Conservation (phyloP, 2,113 vertebrate genomes). For the Pluvialis apricaria region DNA sequence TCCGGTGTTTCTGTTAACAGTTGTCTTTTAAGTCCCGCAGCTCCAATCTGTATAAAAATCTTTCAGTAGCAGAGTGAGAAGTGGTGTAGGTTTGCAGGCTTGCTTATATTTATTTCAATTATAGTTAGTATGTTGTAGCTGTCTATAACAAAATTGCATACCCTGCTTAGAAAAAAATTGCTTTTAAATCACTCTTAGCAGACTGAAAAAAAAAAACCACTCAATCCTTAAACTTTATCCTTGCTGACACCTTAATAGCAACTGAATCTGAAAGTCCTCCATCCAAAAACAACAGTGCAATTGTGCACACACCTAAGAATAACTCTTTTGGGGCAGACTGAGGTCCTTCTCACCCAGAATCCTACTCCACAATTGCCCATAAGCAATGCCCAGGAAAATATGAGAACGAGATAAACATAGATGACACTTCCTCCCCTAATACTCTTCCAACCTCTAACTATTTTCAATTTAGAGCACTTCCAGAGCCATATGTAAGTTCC, state of each 20-base stretch:
- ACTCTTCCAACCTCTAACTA: not conserved
- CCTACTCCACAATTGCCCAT: not conserved
- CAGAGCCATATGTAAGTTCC: not conserved
- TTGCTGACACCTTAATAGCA: not conserved
- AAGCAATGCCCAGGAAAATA: not conserved
- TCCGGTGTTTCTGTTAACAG: not conserved
- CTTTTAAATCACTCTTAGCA: not conserved
- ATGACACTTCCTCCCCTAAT: not conserved
- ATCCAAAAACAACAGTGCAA: rapidly evolving
- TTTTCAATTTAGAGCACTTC: not conserved
- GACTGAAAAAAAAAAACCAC: not conserved
- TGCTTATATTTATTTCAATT: not conserved
- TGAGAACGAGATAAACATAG: rapidly evolving
- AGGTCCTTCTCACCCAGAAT: not conserved
- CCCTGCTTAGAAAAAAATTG: not conserved
- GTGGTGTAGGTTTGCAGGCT: not conserved
- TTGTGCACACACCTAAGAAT: not conserved
- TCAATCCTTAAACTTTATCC: not conserved
- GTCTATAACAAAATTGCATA: not conserved
- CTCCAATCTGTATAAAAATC: not conserved
- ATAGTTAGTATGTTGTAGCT: not conserved
- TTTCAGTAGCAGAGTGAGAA: not conserved
- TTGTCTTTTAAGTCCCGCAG: not conserved
- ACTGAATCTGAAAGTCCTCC: not conserved
- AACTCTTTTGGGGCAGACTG: rapidly evolving